These are phyloP conservation scores for Orthosia gothica DNA, from an alignment of 2,888 invertebrate genomes.

Conservation along the genomic window DNA sequence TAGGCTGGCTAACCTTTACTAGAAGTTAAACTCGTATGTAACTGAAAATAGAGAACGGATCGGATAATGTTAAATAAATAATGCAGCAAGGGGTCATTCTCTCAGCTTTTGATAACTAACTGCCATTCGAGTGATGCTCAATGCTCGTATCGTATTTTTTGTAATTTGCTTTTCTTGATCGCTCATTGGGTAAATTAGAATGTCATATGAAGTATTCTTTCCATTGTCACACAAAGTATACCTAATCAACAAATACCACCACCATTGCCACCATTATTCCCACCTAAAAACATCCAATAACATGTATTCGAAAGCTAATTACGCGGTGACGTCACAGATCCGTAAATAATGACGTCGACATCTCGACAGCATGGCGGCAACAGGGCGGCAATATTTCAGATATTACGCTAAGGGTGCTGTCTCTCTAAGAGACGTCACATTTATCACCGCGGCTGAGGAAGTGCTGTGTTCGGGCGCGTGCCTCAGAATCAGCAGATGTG, in stretches of 20 bases:
- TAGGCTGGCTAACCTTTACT: too few species aligned
- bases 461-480: conserved; percentile 17
- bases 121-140: too few species aligned
- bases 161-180: too few species aligned
- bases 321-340: conserved; percentile 72
- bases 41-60: neutral
- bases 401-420: conserved; percentile 68
- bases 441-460: conserved; percentile 40
- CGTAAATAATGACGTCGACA: conserved; percentile 76
- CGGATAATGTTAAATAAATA: neutral
- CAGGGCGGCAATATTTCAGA: conserved; percentile 63
- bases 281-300: conserved; percentile 66
- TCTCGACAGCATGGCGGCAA: conserved; percentile 71
- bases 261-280: conserved; percentile 1
- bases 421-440: conserved; percentile 55
- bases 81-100: neutral
- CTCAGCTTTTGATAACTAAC: too few species aligned
- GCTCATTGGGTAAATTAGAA: too few species aligned
- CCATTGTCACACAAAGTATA: neutral
- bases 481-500: conserved; percentile 35
- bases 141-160: too few species aligned
- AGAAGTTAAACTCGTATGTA: too few species aligned
- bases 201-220: neutral
- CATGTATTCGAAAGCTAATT: conserved; percentile 78
- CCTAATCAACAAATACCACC: conserved; percentile 4